Base-by-base conservation (phyloP, 2,797 vertebrate genomes). In the Artibeus lituratus region DNA sequence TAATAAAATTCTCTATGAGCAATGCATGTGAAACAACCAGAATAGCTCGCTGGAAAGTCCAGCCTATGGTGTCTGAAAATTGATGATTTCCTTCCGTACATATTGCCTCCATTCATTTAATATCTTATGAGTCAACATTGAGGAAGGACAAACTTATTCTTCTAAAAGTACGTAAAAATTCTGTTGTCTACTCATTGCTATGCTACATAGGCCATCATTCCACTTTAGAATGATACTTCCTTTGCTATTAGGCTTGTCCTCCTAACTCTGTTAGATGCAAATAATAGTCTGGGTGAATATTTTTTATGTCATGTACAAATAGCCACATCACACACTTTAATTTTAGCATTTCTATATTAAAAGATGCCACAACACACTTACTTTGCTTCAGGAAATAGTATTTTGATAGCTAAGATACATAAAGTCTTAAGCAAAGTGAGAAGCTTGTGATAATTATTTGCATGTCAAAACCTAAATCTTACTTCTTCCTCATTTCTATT, bases 231-330 rank as follows among this genome's bases (percentile, higher is more conserved):
- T 19, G 22, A 10, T n/a, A 76, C 80, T 72, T 73, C 32, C 32
- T 69, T 42, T 72, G 37, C n/a, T 92, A 16, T 74, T 1, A 8
- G 59, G 26, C 22, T 35, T 39, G 55, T 88, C 22, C 24, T 87
- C 57, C 29, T 55, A 81, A 21, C 39, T n/a, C 42, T 19, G 7
- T 78, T 39, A 74, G 26, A 92, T 29, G 82, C 42, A 91, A 85
- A 49, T 21, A 77, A 90, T 57, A 74, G 32, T 29, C 24, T 67
- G 12, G 7, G 42, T 85, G 39, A 89, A 39, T 16, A 16, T 57
- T 96, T 42, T 84, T 1, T n/a, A 53, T 87, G 49, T 59, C 85
- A 85, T 19, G 42, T 96, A 39, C 81, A 96, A 90, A 96, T 73
- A 86, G 4, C 2, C 44, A 76, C n/a, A 81, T 93, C 87, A 92